phyloP scores from a whole-genome alignment of 2,797 vertebrate genomes.

The Heteromormyrus szaboi region DNA sequence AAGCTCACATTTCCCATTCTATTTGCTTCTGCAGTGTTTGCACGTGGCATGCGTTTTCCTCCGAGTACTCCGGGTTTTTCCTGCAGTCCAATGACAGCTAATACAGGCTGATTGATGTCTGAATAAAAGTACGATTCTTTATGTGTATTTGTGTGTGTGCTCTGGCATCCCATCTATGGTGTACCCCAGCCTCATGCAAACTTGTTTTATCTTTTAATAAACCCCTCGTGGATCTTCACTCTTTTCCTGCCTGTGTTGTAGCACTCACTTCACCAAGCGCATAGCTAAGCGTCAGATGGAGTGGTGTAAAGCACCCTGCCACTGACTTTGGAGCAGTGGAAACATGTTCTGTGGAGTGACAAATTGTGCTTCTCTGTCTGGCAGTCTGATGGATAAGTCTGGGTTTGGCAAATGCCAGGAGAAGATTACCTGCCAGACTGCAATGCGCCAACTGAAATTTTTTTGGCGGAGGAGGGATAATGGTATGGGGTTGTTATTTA shows the following conservation, averaged over 20 bases:
- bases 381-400: neutral
- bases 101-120: neutral
- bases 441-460: neutral
- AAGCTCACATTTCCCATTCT: neutral
- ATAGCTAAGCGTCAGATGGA: neutral
- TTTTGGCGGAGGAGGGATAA: neutral
- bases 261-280: neutral
- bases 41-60: neutral
- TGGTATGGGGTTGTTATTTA: neutral
- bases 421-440: neutral
- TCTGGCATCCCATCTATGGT: neutral
- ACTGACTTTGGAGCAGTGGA: neutral
- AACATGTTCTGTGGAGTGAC: neutral
- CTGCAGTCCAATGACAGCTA: neutral
- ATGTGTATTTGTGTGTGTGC: neutral
- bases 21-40: neutral
- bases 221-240: too few species aligned
- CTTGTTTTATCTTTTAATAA: too few species aligned
- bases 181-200: neutral
- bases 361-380: neutral
- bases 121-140: neutral
- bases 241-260: too few species aligned
- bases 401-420: neutral
- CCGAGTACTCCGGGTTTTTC: neutral
- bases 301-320: neutral